Evolutionary conservation across 2,888 invertebrate species (phyloP).

Genomic region (Latrodectus elegans): DNA sequence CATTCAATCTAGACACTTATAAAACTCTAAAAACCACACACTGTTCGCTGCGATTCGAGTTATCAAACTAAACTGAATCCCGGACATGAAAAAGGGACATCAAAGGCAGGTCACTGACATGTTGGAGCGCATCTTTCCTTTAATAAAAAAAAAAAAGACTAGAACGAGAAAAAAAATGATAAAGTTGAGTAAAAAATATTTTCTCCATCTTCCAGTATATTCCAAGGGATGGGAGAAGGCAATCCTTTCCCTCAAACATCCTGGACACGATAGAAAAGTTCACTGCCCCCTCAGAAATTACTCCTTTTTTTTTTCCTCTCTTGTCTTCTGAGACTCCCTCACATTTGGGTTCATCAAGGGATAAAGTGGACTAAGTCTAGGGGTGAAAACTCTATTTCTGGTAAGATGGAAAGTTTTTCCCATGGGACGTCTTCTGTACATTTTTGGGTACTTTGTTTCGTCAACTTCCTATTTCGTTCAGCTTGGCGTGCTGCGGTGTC

Average conservation of each 20-base stretch:
- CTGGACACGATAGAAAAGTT: slow-evolving; percentile 56
- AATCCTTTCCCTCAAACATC: slow-evolving; percentile 48
- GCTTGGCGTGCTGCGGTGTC: not conserved
- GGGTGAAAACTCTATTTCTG: slow-evolving; percentile 33
- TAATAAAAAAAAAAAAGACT: slow-evolving; percentile 16
- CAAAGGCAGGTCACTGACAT: slow-evolving; percentile 53
- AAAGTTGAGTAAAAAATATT: slow-evolving; percentile 2
- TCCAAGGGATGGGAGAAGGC: slow-evolving; percentile 31
- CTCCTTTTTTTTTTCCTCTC: slow-evolving; percentile 40
- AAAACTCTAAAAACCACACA: not conserved
- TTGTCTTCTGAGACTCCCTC: slow-evolving; percentile 21
- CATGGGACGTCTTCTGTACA: slow-evolving; percentile 6
- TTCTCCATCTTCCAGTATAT: slow-evolving; percentile 42
- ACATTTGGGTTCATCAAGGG: not conserved
- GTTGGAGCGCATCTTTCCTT: slow-evolving; percentile 23
- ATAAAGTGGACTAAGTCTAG: slow-evolving; percentile 24
- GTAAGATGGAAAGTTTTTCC: not conserved
- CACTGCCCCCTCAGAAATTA: slow-evolving; percentile 39
- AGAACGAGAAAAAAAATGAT: not conserved
- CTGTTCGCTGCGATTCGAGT: slow-evolving; percentile 30
- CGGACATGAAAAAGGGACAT: slow-evolving; percentile 33
- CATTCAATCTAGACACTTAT: not conserved
- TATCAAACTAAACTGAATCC: slow-evolving; percentile 30
- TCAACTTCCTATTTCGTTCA: slow-evolving; percentile 31
- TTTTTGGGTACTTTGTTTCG: slow-evolving; percentile 20